phyloP scores from a whole-genome alignment of 2,113 vertebrate genomes.

The Odontophorus gujanensis region DNA sequence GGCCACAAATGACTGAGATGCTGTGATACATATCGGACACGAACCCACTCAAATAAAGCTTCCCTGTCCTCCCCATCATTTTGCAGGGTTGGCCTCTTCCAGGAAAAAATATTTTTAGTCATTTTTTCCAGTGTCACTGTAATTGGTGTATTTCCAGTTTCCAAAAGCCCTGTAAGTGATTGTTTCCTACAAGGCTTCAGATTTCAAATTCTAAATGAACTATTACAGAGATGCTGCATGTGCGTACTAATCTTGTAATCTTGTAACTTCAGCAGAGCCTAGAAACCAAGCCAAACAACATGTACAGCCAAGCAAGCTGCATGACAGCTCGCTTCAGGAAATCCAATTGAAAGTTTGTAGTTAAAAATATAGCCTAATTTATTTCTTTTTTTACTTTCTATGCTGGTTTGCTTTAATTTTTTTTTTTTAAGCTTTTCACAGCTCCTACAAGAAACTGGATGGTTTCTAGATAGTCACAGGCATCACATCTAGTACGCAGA shows the following conservation, averaged over 20 bases:
- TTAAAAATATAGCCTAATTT: background rate
- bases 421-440: background rate
- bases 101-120: background rate
- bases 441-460: background rate
- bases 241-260: background rate
- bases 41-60: background rate
- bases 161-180: background rate
- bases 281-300: background rate
- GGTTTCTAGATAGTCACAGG: background rate
- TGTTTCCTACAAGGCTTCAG: slow-evolving; percentile 1
- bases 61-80: background rate
- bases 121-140: background rate
- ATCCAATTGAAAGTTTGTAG: background rate
- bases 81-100: background rate
- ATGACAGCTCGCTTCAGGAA: background rate
- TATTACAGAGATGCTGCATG: background rate
- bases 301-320: background rate
- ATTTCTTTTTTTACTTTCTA: background rate
- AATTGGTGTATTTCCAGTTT: background rate
- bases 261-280: accelerated
- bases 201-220: background rate
- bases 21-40: background rate
- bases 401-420: too few species aligned
- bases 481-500: background rate
- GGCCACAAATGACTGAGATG: background rate